A percentile compares a stretch with the other conserved stretches of the same genome.
Evolutionary conservation across 2,888 invertebrate genomes (phyloP).

Genomic region (Drosophila leonis): DNA sequence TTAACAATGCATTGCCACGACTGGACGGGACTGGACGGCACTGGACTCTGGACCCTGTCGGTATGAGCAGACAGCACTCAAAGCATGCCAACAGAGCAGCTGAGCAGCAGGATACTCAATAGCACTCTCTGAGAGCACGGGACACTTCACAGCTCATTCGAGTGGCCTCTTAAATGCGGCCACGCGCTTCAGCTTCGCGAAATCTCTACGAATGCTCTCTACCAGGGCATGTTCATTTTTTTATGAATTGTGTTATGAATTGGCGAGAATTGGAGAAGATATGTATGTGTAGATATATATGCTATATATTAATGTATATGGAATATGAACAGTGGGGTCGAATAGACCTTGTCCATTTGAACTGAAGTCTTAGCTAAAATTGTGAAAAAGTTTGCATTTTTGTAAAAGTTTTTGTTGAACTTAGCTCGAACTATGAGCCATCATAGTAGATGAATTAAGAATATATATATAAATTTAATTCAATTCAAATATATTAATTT

Average conservation of each 20-base stretch:
- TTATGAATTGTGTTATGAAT: neutral
- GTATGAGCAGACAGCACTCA: conserved; percentile 2
- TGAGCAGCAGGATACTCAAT: conserved; percentile 15
- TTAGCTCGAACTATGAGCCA: too few species aligned
- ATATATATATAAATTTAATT: too few species aligned
- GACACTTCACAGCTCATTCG: conserved; percentile 49
- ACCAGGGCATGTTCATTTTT: neutral
- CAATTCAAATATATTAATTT: too few species aligned
- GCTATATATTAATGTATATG: too few species aligned
- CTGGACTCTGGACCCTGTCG: too few species aligned
- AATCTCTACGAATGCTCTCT: conserved; percentile 12
- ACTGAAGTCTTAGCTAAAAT: too few species aligned
- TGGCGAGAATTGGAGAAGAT: neutral
- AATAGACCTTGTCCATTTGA: too few species aligned
- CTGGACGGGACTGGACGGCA: conserved; percentile 15
- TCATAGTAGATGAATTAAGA: too few species aligned
- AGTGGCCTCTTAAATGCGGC: conserved; percentile 43
- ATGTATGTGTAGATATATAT: neutral
- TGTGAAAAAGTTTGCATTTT: too few species aligned
- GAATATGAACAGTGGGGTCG: too few species aligned
- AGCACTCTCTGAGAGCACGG: conserved; percentile 6
- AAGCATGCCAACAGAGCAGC: neutral
- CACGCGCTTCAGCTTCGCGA: conserved; percentile 22
- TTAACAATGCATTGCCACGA: conserved; percentile 68
- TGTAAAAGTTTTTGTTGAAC: too few species aligned